These are phyloP conservation scores for Lymantria dispar DNA, from an alignment of 2,888 invertebrate species.

Conservation along the genomic window DNA sequence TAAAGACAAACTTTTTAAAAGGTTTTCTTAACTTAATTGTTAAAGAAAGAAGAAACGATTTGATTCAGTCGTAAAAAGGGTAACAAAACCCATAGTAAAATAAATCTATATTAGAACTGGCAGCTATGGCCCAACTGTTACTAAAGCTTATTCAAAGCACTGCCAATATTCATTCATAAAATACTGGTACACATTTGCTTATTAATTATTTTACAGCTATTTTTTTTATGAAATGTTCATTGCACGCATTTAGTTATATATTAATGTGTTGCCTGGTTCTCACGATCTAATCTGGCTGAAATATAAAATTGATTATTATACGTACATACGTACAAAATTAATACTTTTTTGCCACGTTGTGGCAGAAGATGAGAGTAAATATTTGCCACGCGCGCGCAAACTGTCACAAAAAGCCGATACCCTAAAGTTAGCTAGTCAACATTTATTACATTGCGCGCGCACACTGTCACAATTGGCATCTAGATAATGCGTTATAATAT, in stretches of 20 bases:
- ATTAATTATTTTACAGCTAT: slow-evolving; percentile 8
- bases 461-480: too few relatives aligned
- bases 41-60: too few relatives aligned
- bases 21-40: too few relatives aligned
- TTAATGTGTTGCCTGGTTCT: neutral
- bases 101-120: neutral
- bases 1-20: neutral
- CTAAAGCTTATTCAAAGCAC: slow-evolving; percentile 42
- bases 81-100: neutral
- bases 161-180: slow-evolving; percentile 69
- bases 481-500: too few relatives aligned
- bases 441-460: too few relatives aligned
- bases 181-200: slow-evolving; percentile 22
- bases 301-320: too few relatives aligned
- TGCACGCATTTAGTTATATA: slow-evolving; percentile 5
- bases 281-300: neutral
- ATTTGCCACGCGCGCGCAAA: too few relatives aligned
- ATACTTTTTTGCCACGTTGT: too few relatives aligned
- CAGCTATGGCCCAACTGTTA: slow-evolving; percentile 24
- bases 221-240: neutral
- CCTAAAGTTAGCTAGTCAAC: too few relatives aligned
- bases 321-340: too few relatives aligned
- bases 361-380: too few relatives aligned
- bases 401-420: too few relatives aligned
- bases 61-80: neutral